Percentiles rank a stretch among this genome's conserved stretches.
phyloP scores from a whole-genome alignment of 2,888 invertebrate species.

The Lacanobia oleracea region DNA sequence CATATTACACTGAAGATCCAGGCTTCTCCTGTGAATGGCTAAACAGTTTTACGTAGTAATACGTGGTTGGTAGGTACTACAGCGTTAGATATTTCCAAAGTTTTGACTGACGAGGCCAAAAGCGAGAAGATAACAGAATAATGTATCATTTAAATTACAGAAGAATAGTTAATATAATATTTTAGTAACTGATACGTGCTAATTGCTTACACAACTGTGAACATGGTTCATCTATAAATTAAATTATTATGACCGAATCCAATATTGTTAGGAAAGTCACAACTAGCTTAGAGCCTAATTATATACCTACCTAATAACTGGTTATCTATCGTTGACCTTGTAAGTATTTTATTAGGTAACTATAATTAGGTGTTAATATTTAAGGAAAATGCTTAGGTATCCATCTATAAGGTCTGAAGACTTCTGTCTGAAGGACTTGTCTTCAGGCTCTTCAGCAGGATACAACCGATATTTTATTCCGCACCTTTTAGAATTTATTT shows the following conservation, averaged over 20 bases:
- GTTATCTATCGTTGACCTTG: neutral
- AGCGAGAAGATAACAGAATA: conserved; percentile 17
- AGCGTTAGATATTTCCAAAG: conserved; percentile 5
- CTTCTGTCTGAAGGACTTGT: neutral
- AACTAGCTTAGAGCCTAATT: neutral
- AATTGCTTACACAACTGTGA: conserved; percentile 16
- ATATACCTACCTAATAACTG: too few relatives aligned
- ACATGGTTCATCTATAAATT: neutral
- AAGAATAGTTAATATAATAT: conserved; percentile 17
- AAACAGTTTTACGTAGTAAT: too few relatives aligned
- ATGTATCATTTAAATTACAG: neutral
- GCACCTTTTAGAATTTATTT: too few relatives aligned
- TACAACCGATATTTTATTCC: too few relatives aligned
- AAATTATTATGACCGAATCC: too few relatives aligned
- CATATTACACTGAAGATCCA: too few relatives aligned
- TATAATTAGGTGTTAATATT: neutral
- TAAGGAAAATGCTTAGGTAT: too few relatives aligned
- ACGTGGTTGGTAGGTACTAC: neutral
- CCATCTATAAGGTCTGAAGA: too few relatives aligned
- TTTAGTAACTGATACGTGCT: conserved; percentile 16
- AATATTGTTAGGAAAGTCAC: neutral
- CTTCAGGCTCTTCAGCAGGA: neutral
- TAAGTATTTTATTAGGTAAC: neutral
- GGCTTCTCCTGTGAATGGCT: too few relatives aligned
- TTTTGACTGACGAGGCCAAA: neutral